Percentiles rank a stretch among this genome's conserved stretches.
These are phyloP conservation scores for Ophioninae sp. DNA, from an alignment of 2,888 invertebrate genomes.

Conservation along the genomic window DNA sequence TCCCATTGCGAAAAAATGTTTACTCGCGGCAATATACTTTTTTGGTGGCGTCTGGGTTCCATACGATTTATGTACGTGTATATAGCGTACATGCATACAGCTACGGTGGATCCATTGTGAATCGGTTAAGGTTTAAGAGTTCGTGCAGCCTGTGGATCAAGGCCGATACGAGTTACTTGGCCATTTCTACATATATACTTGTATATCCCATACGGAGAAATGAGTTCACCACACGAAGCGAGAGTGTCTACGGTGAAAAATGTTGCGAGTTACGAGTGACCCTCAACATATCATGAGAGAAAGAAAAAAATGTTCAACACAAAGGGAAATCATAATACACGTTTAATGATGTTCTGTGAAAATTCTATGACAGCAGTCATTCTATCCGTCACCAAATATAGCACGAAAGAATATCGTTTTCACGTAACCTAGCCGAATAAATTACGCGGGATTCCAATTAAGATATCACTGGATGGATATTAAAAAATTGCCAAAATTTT, in stretches of 20 bases:
- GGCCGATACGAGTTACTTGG: slow-evolving; percentile 54
- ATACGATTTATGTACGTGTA: slow-evolving; percentile 16
- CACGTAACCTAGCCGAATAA: slow-evolving; percentile 4
- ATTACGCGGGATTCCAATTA: slow-evolving; percentile 11
- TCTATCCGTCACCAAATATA: slow-evolving; percentile 42
- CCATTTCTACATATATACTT: slow-evolving; percentile 27
- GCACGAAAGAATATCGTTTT: slow-evolving; percentile 18
- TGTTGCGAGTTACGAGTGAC: slow-evolving; percentile 45
- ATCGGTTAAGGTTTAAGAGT: slow-evolving; percentile 47
- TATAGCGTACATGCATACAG: slow-evolving; percentile 27
- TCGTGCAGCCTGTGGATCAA: slow-evolving; percentile 55
- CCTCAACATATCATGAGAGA: slow-evolving; percentile 34
- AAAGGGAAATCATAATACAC: slow-evolving; percentile 19
- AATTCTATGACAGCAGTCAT: not conserved
- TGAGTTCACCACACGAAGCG: slow-evolving; percentile 55
- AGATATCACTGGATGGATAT: too few relatives aligned
- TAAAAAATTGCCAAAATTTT: too few relatives aligned
- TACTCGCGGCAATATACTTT: slow-evolving; percentile 35
- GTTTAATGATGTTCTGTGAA: slow-evolving; percentile 10
- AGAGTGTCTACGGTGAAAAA: slow-evolving; percentile 39
- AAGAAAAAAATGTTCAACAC: slow-evolving; percentile 20
- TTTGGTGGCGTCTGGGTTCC: slow-evolving; percentile 31
- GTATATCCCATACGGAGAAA: slow-evolving; percentile 38
- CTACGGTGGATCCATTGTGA: slow-evolving; percentile 53
- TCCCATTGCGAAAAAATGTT: slow-evolving; percentile 22